Evolutionary conservation across 1,140 invertebrate genomes (phyloP), one percentile per base, ranked within the genome.

Genomic region (Hypsibius dujardini): DNA sequence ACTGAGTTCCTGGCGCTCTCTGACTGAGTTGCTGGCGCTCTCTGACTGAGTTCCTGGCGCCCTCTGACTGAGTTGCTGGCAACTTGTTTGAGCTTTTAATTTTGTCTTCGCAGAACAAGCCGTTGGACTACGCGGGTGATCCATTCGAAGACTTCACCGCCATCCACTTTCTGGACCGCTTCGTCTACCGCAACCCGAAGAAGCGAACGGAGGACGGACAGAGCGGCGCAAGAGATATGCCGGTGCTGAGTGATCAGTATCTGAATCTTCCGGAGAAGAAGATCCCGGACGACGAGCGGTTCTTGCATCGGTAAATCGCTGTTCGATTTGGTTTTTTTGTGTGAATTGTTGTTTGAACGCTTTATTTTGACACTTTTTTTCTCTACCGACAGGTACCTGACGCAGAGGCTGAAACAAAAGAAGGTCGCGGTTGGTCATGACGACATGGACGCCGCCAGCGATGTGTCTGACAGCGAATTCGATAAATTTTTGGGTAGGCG

Each of bases 131-230:
- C 77, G 84, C 85, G 71, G 93, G 95, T 0, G 91, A 98, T 82
- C 93, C 94, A 0, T 79, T 97, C 0, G 84, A 89, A 76, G 94
- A 98, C 80, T 92, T 96, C 76, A 88, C 87, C 0, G 79, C 90
- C 1, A 87, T 90, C 46, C 82, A 90, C 72, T 98, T 97, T 77
- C 80, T 97, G 12, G 93, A 98, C 77, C 83, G 92, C 71, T 97
- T 95, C 79, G 90, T 92, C 1, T 97, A 92, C 76, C 91, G 94
- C 79, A 98, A 98, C 83, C 92, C 94, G 0, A 97, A 97, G 79
- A 87, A 76, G 76, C 40, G 87, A 86, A 78, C 77, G 76, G n/a
- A n/a, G n/a, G n/a, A n/a, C n/a, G n/a, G n/a, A n/a, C 84, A 87
- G 1, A 81, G 79, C 76, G 85, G 87, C 56, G 70, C 85, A 46